phyloP scores from a whole-genome alignment of 2,888 invertebrate species.

The Monochamus alternatus region DNA sequence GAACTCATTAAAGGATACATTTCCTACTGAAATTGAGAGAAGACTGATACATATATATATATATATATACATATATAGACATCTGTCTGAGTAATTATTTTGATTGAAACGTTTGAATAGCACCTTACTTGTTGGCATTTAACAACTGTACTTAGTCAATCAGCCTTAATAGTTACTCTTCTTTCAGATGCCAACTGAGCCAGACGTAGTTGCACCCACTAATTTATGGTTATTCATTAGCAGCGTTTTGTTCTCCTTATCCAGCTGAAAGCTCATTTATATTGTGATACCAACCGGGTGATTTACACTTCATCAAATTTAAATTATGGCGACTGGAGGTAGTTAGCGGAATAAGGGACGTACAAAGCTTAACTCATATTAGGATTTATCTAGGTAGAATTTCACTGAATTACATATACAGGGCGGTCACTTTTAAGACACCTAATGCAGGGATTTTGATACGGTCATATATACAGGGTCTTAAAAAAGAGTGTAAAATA shows the following conservation, averaged over 20 bases:
- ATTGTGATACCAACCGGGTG: conserved; percentile 60
- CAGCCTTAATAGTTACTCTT: conserved; percentile 10
- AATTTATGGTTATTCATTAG: conserved; percentile 65
- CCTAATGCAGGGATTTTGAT: too few species aligned
- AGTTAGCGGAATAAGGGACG: background rate
- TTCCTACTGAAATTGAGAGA: too few species aligned
- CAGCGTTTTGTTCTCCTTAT: conserved; percentile 64
- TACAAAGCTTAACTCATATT: background rate
- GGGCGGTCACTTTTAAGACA: too few species aligned
- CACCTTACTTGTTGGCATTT: conserved; percentile 15
- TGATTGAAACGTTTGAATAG: background rate
- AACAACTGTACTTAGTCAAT: conserved; percentile 7
- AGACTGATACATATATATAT: too few species aligned
- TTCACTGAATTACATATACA: background rate
- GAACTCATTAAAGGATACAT: too few species aligned
- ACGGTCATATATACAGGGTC: too few species aligned
- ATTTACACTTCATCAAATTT: conserved; percentile 58
- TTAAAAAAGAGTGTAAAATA: too few species aligned
- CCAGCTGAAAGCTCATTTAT: conserved; percentile 64
- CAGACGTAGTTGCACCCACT: conserved; percentile 48
- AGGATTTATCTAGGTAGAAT: background rate
- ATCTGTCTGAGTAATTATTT: background rate
- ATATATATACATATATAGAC: too few species aligned
- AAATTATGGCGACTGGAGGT: conserved; percentile 38
- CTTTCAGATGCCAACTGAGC: conserved; percentile 7